Conservation (phyloP, 2,797 vertebrate genomes). For the Echeneis naucrates region DNA sequence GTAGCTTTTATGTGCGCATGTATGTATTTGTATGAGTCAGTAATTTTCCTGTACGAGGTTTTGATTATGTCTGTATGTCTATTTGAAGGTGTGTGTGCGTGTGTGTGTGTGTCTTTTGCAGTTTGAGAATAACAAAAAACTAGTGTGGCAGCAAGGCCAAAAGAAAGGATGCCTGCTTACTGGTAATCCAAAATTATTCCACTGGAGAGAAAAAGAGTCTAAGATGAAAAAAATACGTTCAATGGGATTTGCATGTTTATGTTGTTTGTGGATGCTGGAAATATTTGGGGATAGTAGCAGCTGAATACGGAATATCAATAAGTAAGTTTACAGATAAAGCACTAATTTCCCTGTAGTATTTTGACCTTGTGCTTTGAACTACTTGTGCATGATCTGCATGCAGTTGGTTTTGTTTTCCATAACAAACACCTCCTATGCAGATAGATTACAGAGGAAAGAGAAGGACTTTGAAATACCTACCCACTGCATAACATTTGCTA, state of each 20-base stretch:
- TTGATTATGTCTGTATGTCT: conserved; percentile 12
- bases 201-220: conserved; percentile 51
- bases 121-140: neutral
- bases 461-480: conserved; percentile 78
- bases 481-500: conserved; percentile 80
- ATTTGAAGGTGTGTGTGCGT: conserved; percentile 26
- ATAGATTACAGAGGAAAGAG: conserved; percentile 75
- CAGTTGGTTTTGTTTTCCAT: conserved; percentile 78
- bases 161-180: conserved; percentile 47
- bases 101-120: conserved; percentile 4
- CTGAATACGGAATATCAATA: conserved; percentile 71
- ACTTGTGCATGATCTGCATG: conserved; percentile 76
- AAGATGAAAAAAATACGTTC: conserved; percentile 52
- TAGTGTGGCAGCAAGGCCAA: conserved; percentile 54
- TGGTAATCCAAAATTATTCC: conserved; percentile 73
- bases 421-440: conserved; percentile 76
- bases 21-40: conserved; percentile 21
- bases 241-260: conserved; percentile 76
- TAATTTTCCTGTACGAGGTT: conserved; percentile 21
- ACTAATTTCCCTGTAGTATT: conserved; percentile 75
- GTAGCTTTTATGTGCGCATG: conserved; percentile 30
- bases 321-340: conserved; percentile 72
- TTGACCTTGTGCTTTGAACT: conserved; percentile 82
- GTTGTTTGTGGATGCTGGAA: conserved; percentile 66
- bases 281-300: conserved; percentile 56